Conservation (phyloP, 2,888 invertebrate species). For the Alcis repandata region DNA sequence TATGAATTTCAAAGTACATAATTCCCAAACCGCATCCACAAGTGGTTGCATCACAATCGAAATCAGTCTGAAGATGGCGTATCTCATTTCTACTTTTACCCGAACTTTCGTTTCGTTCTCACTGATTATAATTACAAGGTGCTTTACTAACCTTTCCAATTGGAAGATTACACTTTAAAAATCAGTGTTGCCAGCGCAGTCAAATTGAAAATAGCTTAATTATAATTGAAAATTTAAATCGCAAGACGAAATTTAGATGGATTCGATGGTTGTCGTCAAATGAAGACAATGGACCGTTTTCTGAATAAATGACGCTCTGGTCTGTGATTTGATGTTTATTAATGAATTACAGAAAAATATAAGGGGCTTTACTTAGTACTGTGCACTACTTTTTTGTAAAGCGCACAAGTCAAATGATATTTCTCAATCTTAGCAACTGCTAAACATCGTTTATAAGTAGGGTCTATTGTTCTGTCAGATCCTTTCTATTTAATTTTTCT, state of each 20-base stretch:
- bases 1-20: constrained; percentile 12
- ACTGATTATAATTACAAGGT: constrained; percentile 54
- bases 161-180: constrained; percentile 37
- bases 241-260: neutral
- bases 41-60: constrained; percentile 31
- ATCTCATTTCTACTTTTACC: constrained; percentile 74
- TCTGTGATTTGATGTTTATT: no score
- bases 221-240: neutral
- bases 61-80: constrained; percentile 32
- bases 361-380: no score
- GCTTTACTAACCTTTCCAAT: constrained; percentile 49
- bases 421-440: no score
- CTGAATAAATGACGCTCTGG: no score
- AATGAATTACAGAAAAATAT: no score
- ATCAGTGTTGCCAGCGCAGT: constrained; percentile 15
- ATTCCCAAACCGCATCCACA: constrained; percentile 13
- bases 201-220: neutral
- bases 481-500: no score
- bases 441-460: no score
- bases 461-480: no score
- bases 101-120: constrained; percentile 68
- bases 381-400: no score
- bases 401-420: no score
- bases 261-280: neutral
- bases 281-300: no score